Evolutionary conservation across 1,140 invertebrate species (phyloP).

Genomic region (Pararge aegeria): DNA sequence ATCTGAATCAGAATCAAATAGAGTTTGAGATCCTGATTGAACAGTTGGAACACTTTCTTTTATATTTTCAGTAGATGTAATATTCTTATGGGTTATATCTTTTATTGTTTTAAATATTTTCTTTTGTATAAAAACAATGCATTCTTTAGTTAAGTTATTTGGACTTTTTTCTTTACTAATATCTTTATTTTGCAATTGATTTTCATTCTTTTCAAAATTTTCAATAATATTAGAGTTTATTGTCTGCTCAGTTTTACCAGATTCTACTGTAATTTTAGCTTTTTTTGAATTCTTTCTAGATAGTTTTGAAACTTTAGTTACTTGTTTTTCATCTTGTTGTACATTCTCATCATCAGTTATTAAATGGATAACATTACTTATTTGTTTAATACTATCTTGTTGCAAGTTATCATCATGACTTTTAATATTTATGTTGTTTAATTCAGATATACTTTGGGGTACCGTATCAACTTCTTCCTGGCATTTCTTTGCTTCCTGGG

Average conservation of each 20-base stretch:
- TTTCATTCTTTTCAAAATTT: neutral
- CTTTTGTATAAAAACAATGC: conserved; percentile 63
- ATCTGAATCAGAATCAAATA: conserved; percentile 62
- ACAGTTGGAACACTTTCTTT: neutral
- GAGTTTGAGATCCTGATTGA: conserved; percentile 27
- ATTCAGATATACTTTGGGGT: neutral
- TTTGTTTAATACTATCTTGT: neutral
- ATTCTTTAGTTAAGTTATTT: conserved; percentile 62
- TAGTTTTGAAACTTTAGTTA: conserved; percentile 24
- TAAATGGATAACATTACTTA: conserved; percentile 6
- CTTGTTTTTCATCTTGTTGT: neutral
- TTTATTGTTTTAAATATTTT: conserved; percentile 50
- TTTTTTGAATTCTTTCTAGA: conserved; percentile 36
- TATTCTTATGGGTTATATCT: conserved; percentile 17
- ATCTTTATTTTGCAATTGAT: conserved; percentile 4
- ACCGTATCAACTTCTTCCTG: conserved; percentile 15
- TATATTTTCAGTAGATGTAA: neutral
- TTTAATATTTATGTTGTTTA: conserved; percentile 7
- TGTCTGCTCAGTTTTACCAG: conserved; percentile 10
- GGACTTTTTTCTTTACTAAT: conserved; percentile 39
- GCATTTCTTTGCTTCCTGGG: conserved; percentile 19
- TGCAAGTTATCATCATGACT: neutral
- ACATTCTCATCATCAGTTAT: neutral
- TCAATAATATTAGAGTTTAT: conserved; percentile 11
- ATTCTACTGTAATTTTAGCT: conserved; percentile 4